Evolutionary conservation across 2,888 invertebrate species (phyloP).

Genomic region (Lathronympha strigana): DNA sequence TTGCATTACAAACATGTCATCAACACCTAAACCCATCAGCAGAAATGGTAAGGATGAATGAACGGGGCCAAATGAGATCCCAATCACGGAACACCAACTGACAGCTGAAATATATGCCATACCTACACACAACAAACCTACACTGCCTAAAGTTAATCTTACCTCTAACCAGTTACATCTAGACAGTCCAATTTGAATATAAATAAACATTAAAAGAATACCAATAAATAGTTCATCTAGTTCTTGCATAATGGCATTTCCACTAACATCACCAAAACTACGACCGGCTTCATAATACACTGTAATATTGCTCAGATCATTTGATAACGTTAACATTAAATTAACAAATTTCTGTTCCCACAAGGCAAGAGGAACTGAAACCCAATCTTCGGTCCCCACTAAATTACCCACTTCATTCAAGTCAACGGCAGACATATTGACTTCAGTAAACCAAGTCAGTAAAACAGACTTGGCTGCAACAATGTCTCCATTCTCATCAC

Average conservation of each 20-base stretch:
- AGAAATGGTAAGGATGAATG: slow-evolving; percentile 93
- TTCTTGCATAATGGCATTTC: slow-evolving; percentile 88
- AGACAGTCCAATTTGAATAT: slow-evolving; percentile 89
- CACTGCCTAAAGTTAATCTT: slow-evolving; percentile 86
- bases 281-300: slow-evolving; percentile 85
- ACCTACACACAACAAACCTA: slow-evolving; percentile 89
- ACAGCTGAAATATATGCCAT: slow-evolving; percentile 89
- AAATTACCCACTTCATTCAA: slow-evolving; percentile 87
- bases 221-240: slow-evolving; percentile 88
- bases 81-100: slow-evolving; percentile 88
- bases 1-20: slow-evolving; percentile 94
- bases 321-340: slow-evolving; percentile 65
- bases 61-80: slow-evolving; percentile 91
- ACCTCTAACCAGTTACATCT: slow-evolving; percentile 90
- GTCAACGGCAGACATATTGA: slow-evolving; percentile 88
- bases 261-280: slow-evolving; percentile 91
- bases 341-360: slow-evolving; percentile 86
- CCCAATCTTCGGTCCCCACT: slow-evolving; percentile 91
- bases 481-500: slow-evolving; percentile 85
- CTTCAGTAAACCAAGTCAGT: slow-evolving; percentile 86
- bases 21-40: slow-evolving; percentile 91
- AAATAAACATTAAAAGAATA: slow-evolving; percentile 88
- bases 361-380: slow-evolving; percentile 81
- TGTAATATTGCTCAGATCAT: slow-evolving; percentile 63
- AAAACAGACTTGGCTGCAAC: slow-evolving; percentile 86